These are phyloP conservation scores for Pollenia griseotomentosa DNA, from an alignment of 2,888 invertebrate species.

Conservation along the genomic window DNA sequence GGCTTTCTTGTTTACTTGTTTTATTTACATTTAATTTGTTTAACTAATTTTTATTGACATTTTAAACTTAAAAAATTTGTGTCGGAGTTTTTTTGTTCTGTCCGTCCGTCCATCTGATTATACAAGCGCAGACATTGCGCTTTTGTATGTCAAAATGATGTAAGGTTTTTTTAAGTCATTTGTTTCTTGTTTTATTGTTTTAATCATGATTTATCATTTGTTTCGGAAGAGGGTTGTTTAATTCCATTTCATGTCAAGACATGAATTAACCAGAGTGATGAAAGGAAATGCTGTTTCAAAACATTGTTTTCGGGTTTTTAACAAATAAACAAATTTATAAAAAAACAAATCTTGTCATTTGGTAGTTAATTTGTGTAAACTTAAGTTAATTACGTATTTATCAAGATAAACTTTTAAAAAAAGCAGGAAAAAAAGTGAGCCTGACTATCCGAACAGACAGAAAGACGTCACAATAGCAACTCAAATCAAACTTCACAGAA, in stretches of 20 bases:
- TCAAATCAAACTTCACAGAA: too few relatives aligned
- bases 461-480: background rate
- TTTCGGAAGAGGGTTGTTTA: background rate
- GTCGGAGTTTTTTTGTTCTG: conserved; percentile 31
- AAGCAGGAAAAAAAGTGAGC: too few relatives aligned
- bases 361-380: conserved; percentile 16
- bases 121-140: background rate
- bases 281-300: conserved; percentile 29
- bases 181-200: conserved; percentile 4
- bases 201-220: conserved; percentile 43
- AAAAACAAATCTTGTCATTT: conserved; percentile 42
- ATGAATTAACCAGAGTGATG: background rate
- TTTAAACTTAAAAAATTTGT: conserved; percentile 55
- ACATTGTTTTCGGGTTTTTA: background rate
- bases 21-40: conserved; percentile 72
- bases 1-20: conserved; percentile 38
- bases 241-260: background rate
- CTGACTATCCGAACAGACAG: background rate
- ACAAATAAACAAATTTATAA: conserved; percentile 32
- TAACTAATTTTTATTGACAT: conserved; percentile 74
- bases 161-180: conserved; percentile 53
- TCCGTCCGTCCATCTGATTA: background rate
- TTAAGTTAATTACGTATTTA: conserved; percentile 21
- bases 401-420: conserved; percentile 1
- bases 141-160: conserved; percentile 48